Conservation (phyloP, 2,113 vertebrate species). For the Aviceda subcristata region DNA sequence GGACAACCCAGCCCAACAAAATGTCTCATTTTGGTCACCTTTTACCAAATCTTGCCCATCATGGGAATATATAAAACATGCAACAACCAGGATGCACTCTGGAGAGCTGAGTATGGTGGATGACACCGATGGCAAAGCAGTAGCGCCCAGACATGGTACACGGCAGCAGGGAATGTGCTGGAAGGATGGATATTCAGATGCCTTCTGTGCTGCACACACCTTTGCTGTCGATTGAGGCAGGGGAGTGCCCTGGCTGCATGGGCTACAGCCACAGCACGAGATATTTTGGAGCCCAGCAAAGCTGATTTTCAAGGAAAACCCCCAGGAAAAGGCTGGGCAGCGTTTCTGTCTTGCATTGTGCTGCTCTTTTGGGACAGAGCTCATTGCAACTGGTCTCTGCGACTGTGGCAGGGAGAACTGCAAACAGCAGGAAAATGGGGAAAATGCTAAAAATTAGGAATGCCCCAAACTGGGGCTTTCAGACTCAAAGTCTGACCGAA, state of each 20-base stretch:
- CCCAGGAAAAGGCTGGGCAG: background rate
- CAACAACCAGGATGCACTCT: background rate
- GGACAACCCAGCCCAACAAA: background rate
- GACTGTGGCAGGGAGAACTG: background rate
- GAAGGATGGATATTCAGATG: background rate
- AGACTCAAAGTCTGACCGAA: background rate
- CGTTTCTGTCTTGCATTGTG: background rate
- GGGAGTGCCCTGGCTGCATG: background rate
- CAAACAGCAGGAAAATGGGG: background rate
- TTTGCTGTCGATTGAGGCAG: background rate
- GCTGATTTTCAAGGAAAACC: background rate
- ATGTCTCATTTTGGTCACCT: background rate
- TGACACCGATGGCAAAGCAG: accelerated
- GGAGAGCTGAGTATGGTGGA: background rate
- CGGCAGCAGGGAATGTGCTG: accelerated
- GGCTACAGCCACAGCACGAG: accelerated
- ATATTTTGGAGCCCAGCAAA: background rate
- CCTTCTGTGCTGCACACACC: background rate
- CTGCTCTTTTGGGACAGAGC: background rate
- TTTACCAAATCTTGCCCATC: background rate
- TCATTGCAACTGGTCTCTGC: background rate
- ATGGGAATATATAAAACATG: background rate
- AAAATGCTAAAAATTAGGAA: background rate
- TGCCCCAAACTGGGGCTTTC: background rate
- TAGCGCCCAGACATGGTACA: accelerated